Percentiles rank a stretch among this genome's conserved stretches.
phyloP scores from a whole-genome alignment of 2,888 invertebrate species.

The Aethes cnicana region DNA sequence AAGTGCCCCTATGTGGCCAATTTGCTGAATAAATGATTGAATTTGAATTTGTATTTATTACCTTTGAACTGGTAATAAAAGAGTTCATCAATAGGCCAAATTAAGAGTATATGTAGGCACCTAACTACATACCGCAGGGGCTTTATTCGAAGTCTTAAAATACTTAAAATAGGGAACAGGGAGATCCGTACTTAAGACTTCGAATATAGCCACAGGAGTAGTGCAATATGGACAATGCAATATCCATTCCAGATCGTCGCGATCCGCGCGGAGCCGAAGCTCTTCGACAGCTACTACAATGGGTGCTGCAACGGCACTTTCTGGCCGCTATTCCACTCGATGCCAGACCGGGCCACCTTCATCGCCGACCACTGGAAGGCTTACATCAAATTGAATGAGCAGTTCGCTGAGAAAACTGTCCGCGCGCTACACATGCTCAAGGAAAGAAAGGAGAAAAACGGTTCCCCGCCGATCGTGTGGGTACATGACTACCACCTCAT shows the following conservation, averaged over 20 bases:
- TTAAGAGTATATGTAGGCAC: too few species aligned
- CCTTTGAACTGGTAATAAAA: too few species aligned
- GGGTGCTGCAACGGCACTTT: constrained; percentile 96
- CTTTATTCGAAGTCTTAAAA: too few species aligned
- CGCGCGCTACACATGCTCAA: constrained; percentile 83
- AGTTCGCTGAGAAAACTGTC: constrained; percentile 91
- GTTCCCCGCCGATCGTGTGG: constrained; percentile 91
- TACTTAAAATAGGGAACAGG: too few species aligned
- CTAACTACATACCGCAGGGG: too few species aligned
- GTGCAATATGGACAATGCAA: neutral
- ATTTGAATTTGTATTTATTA: too few species aligned
- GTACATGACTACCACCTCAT: constrained; percentile 97
- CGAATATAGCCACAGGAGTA: too few species aligned
- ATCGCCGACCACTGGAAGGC: constrained; percentile 92
- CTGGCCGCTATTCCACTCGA: constrained; percentile 96
- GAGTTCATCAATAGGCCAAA: too few species aligned
- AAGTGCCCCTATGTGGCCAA: too few species aligned
- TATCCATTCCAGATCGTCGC: constrained; percentile 86
- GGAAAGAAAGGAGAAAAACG: constrained; percentile 68
- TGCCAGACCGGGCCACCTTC: constrained; percentile 94
- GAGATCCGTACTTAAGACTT: too few species aligned
- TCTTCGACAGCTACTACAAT: constrained; percentile 94
- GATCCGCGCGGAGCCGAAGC: constrained; percentile 87
- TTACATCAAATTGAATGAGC: constrained; percentile 90
- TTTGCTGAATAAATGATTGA: too few species aligned